Evolutionary conservation across 2,888 invertebrate species (phyloP).

Genomic region (Rambutsinella grinnellia): DNA sequence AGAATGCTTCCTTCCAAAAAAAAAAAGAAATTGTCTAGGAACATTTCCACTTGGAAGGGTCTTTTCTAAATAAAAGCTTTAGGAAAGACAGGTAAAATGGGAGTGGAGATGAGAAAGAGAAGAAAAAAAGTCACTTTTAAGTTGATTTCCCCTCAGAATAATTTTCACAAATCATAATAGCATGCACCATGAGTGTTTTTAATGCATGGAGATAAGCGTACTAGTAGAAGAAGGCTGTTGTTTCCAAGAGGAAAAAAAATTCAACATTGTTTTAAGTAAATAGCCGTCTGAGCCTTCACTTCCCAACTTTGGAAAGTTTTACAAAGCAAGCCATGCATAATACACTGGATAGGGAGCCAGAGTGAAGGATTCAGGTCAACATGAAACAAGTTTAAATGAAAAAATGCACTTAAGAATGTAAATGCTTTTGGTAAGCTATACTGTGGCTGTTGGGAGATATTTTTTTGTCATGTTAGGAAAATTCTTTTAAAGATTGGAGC

Average conservation of each 20-base stretch:
- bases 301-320: neutral
- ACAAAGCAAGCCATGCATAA: neutral
- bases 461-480: neutral
- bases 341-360: neutral
- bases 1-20: too few species aligned
- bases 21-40: neutral
- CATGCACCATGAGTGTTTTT: neutral
- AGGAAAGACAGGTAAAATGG: neutral
- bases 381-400: neutral
- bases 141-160: constrained; percentile 56
- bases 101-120: neutral
- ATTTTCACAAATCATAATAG: constrained; percentile 57
- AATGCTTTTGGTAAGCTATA: neutral
- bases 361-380: neutral
- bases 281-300: too few species aligned
- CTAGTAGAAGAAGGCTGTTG: neutral
- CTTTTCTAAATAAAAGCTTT: too few species aligned
- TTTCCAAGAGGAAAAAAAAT: neutral
- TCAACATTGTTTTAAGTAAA: neutral
- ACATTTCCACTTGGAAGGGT: too few species aligned
- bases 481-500: neutral
- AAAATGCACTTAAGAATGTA: neutral
- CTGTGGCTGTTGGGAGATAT: neutral
- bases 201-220: neutral
- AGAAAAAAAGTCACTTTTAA: constrained; percentile 37